These are phyloP conservation scores for Typhlomys cinereus DNA, from an alignment of 2,113 vertebrate genomes.

Conservation along the genomic window DNA sequence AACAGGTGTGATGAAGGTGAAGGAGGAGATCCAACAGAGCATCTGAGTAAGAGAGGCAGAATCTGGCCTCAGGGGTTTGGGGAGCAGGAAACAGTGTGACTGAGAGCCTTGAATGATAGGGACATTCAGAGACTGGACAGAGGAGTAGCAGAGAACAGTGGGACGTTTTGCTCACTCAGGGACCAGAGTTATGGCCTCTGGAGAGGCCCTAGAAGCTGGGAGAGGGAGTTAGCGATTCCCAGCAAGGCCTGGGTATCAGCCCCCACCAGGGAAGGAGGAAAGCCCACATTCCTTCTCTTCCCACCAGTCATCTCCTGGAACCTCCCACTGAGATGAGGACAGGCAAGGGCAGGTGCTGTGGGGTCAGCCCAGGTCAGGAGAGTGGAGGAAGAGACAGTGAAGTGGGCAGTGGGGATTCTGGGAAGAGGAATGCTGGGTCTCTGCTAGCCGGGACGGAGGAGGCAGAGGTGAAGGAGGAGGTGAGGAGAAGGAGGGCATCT, in stretches of 20 bases:
- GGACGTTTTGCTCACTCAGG: not conserved
- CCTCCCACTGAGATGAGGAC: not conserved
- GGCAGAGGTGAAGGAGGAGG: not conserved
- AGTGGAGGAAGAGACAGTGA: not conserved
- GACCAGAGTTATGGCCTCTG: not conserved
- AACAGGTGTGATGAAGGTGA: not conserved
- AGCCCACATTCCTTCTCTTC: not conserved
- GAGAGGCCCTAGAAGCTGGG: not conserved
- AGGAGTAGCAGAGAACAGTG: too few species aligned
- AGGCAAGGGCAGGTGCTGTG: not conserved
- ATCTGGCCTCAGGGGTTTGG: not conserved
- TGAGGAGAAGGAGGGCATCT: not conserved
- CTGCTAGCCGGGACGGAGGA: not conserved
- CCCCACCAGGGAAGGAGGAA: not conserved
- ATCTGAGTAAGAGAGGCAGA: not conserved
- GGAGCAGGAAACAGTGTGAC: not conserved
- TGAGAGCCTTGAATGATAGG: too few species aligned
- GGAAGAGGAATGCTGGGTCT: not conserved
- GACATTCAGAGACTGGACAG: not conserved
- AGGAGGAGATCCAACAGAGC: not conserved
- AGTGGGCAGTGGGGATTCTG: not conserved
- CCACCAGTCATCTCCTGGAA: not conserved
- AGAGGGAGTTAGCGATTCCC: not conserved
- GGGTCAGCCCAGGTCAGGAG: not conserved
- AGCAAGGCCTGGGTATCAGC: not conserved